phyloP scores from a whole-genome alignment of 1,140 invertebrate genomes.

The Manduca sexta region DNA sequence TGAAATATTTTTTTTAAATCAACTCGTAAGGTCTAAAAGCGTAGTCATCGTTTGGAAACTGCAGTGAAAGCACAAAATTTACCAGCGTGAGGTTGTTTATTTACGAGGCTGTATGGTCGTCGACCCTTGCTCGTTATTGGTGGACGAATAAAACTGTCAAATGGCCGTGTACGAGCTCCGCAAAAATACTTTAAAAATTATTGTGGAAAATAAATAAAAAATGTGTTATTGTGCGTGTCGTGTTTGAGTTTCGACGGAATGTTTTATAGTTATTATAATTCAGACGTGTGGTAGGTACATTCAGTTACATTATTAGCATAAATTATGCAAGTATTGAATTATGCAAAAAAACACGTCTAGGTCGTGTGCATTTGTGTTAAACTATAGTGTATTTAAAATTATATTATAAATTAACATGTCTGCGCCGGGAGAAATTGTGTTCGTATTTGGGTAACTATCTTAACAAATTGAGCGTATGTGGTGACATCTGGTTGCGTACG shows the following conservation, averaged over 20 bases:
- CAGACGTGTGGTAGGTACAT: not conserved
- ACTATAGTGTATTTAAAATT: no score
- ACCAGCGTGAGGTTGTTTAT: not conserved
- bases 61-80: no score
- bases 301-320: not conserved
- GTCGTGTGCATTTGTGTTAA: no score
- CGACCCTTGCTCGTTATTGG: slow-evolving; percentile 1
- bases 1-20: no score
- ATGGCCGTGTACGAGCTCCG: not conserved
- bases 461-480: no score
- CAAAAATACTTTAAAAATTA: no score
- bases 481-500: no score
- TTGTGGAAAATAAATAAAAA: not conserved
- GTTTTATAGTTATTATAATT: not conserved
- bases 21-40: no score
- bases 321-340: slow-evolving; percentile 1
- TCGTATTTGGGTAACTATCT: no score
- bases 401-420: no score
- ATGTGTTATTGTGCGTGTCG: not conserved
- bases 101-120: not conserved
- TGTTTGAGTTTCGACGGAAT: not conserved
- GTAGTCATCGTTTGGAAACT: no score
- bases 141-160: not conserved
- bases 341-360: not conserved
- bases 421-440: no score